Evolutionary conservation across 2,113 vertebrate species (phyloP), one percentile per base, ranked within the genome.

Genomic region (Lonchura striata): DNA sequence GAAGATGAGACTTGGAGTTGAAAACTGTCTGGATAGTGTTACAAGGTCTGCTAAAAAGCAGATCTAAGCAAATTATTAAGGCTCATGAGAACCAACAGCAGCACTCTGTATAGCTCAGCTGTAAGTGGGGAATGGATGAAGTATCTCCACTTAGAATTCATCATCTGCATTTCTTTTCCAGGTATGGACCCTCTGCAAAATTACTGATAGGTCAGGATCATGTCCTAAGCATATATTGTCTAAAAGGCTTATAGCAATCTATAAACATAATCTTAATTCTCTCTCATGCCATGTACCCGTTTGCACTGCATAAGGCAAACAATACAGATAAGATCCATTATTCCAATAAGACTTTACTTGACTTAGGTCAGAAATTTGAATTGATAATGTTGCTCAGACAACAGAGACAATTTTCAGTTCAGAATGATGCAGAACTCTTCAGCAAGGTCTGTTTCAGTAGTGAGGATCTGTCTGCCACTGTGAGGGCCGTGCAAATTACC

Each of bases 1-100:
- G 72, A 69, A 95, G 57, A 96, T 94, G 87, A 95, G 69, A 84
- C 64, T 35, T 64, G 61, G n/a, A 28, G 71, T 94, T 90, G 68
- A 86, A 97, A 97, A 96, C n/a, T 89, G 56, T 53, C 88, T 91
- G 41, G 72, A 60, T 41, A 68, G 24, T 22, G 28, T 70, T 88
- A 74, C 30, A 75, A 92, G 76, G 15, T 72, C 60, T 86, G 41
- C 78, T 88, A 80, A 86, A 93, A 85, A 81, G 53, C 88, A 97
- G 60, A 95, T 66, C 49, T 81, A 87, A 95, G 66, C 42, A 94
- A 94, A 88, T 72, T 69, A 18, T 47, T 57, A 52, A 63, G 42
- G 74, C 60, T 82, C 50, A 44, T 20, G 30, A 59, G 59, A 88
- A 52, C 10, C 8, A 78, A 24, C 30, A 90, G 46, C 1, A 2